Percentiles rank a stretch among this genome's conserved stretches.
phyloP scores from a whole-genome alignment of 2,113 vertebrate species.

The Gnathochromis pfefferi region DNA sequence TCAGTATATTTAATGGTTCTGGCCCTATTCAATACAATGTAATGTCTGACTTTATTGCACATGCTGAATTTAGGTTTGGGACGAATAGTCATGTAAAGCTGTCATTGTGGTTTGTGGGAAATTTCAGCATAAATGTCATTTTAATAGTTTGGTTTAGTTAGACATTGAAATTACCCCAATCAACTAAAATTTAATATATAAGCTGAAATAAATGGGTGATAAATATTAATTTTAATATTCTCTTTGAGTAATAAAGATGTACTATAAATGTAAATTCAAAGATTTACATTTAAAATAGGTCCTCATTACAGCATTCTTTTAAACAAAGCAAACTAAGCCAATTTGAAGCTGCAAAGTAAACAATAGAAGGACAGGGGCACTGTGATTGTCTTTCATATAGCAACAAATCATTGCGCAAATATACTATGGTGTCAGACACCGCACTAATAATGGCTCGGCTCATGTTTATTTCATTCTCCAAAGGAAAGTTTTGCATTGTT shows the following conservation, averaged over 20 bases:
- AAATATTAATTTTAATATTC: neutral
- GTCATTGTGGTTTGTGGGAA: neutral
- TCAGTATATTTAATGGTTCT: neutral
- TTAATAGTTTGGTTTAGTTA: neutral
- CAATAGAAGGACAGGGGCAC: neutral
- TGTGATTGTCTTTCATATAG: neutral
- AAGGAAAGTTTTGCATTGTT: neutral
- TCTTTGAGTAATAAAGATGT: neutral
- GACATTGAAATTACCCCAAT: neutral
- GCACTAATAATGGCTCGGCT: neutral
- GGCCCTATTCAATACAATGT: neutral
- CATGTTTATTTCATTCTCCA: neutral
- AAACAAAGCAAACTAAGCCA: neutral
- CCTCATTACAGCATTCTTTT: neutral
- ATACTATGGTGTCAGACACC: neutral
- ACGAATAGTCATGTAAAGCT: neutral
- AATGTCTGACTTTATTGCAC: neutral
- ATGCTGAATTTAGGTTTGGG: neutral
- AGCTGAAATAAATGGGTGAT: neutral
- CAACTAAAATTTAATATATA: neutral
- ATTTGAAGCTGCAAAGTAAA: neutral
- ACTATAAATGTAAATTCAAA: neutral
- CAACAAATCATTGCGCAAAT: neutral
- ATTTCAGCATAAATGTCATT: neutral
- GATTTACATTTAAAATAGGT: neutral